Conservation (phyloP, 2,113 vertebrate species). For the Dipodomys stephensi region DNA sequence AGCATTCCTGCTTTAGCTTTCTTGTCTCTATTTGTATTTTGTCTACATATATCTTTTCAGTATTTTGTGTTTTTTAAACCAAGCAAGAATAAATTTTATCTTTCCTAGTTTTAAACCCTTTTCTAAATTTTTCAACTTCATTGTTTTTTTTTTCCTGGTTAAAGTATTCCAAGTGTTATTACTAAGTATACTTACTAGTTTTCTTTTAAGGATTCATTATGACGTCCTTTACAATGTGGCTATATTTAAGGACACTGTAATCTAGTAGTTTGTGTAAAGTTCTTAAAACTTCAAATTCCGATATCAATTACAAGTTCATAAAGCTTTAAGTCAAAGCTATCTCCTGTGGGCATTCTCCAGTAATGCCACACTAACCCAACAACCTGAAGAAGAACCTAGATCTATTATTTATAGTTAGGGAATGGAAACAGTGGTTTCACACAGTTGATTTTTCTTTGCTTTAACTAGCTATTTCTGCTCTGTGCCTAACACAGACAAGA, state of each 20-base stretch:
- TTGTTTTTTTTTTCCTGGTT: constrained; percentile 12
- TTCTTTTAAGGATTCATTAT: constrained; percentile 28
- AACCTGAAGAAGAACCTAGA: background rate
- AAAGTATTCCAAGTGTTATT: constrained; percentile 13
- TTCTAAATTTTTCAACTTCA: constrained; percentile 32
- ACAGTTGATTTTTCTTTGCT: constrained; percentile 30
- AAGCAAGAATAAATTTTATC: constrained; percentile 25
- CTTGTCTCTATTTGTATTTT: constrained; percentile 9
- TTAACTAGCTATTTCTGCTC: background rate
- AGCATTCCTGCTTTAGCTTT: constrained; percentile 5
- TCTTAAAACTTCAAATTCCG: constrained; percentile 26
- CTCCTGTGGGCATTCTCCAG: background rate
- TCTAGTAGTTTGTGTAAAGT: background rate
- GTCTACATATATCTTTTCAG: background rate
- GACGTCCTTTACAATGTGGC: constrained; percentile 30
- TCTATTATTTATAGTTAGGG: constrained; percentile 16
- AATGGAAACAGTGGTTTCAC: background rate
- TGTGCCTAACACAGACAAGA: constrained; percentile 20
- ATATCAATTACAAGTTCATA: constrained; percentile 50
- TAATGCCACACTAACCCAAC: background rate
- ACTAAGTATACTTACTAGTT: background rate
- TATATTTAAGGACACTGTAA: constrained; percentile 32
- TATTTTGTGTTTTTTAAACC: constrained; percentile 1
- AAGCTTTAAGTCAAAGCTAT: constrained; percentile 12
- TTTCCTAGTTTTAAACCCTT: constrained; percentile 19